Evolutionary conservation across 2,888 invertebrate species (phyloP), one percentile per base, ranked within the genome.

Genomic region (Parnassius glacialis): DNA sequence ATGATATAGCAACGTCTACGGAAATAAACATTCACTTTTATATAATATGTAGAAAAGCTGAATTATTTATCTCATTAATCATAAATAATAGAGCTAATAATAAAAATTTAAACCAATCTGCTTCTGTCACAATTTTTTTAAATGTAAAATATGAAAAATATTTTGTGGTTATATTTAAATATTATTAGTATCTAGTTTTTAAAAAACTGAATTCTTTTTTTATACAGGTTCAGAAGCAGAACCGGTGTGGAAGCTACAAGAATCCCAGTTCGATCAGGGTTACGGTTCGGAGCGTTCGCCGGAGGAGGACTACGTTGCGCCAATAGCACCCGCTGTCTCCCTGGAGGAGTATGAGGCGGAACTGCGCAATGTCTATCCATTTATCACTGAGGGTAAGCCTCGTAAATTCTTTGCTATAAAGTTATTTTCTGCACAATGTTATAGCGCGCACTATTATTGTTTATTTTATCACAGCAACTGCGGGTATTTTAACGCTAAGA

Each of bases 271-370:
- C 77, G 95, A 95, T 83, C 95, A 95, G 78, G 95, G 95, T 48
- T 95, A 95, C 82, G 95, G 94, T 0, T 95, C 95, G 10, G 95
- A 95, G 78, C 88, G 95, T 52, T 95, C 95, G 1, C 95, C 95
- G 1, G 95, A 95, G 82, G 95, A 95, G 68, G 95, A 95, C 82
- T 94, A 93, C 84, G 94, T 94, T 43, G 95, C 95, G 9, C 93
- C 94, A 16, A 85, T 95, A 63, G 93, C 93, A 16, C 80, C 90
- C 2, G 81, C 90, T 41, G 87, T 93, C 64, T 91, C 92, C 50
- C 87, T 93, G 50, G 93, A 93, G 72, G 90, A 89, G 55, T 93
- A 93, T 73, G 93, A 93, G 72, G 88, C 93, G n/a, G 93, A 94
- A 70, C 85, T 93, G 45, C 88, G 93, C 68, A 84, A 92, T 47